Evolutionary conservation across 1,140 invertebrate genomes (phyloP).

Genomic region (Nasonia vitripennis): DNA sequence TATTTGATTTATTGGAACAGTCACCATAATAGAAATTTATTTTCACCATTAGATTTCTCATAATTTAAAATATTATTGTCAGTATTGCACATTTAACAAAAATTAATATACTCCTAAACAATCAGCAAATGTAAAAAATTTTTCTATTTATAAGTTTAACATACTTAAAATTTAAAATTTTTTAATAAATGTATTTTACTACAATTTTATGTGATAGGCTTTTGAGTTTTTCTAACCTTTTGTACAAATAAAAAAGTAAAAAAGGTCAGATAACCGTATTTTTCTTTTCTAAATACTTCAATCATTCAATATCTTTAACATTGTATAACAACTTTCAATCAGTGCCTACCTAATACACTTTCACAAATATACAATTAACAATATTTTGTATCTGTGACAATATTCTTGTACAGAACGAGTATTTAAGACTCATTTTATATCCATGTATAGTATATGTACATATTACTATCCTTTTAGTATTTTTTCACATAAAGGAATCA

Average conservation of each 20-base stretch:
- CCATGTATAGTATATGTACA: conserved; percentile 31
- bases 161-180: conserved; percentile 12
- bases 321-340: conserved; percentile 19
- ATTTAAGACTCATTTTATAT: conserved; percentile 33
- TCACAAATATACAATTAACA: conserved; percentile 36
- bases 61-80: conserved; percentile 39
- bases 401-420: conserved; percentile 32
- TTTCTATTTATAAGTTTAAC: conserved; percentile 4
- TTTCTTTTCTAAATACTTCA: conserved; percentile 9
- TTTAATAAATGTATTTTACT: conserved; percentile 20
- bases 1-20: not conserved
- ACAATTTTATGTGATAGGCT: not conserved
- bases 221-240: conserved; percentile 3
- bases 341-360: not conserved
- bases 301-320: conserved; percentile 19
- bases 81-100: conserved; percentile 37
- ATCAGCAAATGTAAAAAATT: conserved; percentile 3
- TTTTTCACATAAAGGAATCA: not conserved
- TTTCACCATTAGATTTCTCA: not conserved
- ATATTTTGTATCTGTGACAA: conserved; percentile 19
- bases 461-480: not conserved
- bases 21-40: conserved; percentile 19
- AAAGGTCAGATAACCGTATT: conserved; percentile 18
- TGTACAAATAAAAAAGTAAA: conserved; percentile 47
- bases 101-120: conserved; percentile 23